Evolutionary conservation across 2,888 invertebrate genomes (phyloP).

Genomic region (Conistra vaccinii): DNA sequence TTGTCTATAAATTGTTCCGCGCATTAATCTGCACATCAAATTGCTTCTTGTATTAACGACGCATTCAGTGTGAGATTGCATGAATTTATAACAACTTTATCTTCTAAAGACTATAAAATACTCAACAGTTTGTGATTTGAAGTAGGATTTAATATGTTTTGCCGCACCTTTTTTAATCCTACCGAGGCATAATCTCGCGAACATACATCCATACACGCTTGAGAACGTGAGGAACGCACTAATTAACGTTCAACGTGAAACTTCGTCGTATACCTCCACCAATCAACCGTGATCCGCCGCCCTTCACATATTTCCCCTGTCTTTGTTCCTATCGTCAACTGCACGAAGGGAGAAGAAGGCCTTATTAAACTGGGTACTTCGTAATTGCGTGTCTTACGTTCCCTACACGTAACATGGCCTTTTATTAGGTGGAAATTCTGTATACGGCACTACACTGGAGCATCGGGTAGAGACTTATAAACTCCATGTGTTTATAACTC

Average conservation of each 20-base stretch:
- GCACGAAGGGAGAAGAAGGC: conserved; percentile 76
- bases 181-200: conserved; percentile 77
- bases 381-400: conserved; percentile 89
- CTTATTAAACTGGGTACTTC: conserved; percentile 81
- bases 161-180: conserved; percentile 72
- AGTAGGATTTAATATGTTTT: conserved; percentile 58
- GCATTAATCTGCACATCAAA: conserved; percentile 88
- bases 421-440: conserved; percentile 91
- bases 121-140: conserved; percentile 51
- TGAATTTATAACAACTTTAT: conserved; percentile 70
- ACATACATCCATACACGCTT: conserved; percentile 82
- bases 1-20: conserved; percentile 89
- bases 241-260: conserved; percentile 90
- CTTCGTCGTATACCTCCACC: conserved; percentile 82
- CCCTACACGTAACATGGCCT: conserved; percentile 88
- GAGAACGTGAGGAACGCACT: conserved; percentile 88
- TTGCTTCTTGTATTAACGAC: conserved; percentile 80
- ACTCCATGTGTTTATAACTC: conserved; percentile 71
- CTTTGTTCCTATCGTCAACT: conserved; percentile 73
- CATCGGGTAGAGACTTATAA: conserved; percentile 81
- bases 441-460: conserved; percentile 83
- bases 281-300: conserved; percentile 80
- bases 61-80: conserved; percentile 53
- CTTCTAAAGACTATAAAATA: conserved; percentile 52
- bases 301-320: conserved; percentile 78